These are phyloP conservation scores for Drosophila tanythrix DNA, from an alignment of 2,888 invertebrate genomes.

Conservation along the genomic window DNA sequence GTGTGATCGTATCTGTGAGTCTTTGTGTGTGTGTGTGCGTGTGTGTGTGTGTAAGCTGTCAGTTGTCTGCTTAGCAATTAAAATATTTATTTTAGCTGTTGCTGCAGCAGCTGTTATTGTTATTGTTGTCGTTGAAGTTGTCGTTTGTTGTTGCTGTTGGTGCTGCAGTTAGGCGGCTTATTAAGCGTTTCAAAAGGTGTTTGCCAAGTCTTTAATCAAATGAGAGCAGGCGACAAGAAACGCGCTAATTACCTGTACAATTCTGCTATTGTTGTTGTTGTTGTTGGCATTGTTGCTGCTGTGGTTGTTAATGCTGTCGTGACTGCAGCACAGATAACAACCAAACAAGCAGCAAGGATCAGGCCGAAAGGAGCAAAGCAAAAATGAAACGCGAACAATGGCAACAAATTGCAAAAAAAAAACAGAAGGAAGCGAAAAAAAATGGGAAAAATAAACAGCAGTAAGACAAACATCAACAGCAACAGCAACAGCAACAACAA, in stretches of 20 bases:
- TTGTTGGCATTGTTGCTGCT: constrained; percentile 13
- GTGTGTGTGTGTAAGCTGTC: constrained; percentile 11
- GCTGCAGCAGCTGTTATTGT: constrained; percentile 5
- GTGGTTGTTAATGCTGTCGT: constrained; percentile 22
- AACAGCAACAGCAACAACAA: constrained; percentile 33
- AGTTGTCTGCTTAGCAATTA: constrained; percentile 67
- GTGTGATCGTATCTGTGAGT: background rate
- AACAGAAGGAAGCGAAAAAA: constrained; percentile 1
- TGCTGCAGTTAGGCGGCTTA: constrained; percentile 32
- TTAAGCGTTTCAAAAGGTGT: constrained; percentile 50
- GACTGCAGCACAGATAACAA: constrained; percentile 43
- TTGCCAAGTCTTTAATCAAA: constrained; percentile 61
- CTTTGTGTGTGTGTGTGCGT: constrained; percentile 4
- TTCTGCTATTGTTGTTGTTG: constrained; percentile 22
- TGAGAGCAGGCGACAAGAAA: constrained; percentile 53
- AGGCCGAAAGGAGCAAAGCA: constrained; percentile 31
- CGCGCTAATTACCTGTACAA: constrained; percentile 56
- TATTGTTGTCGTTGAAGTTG: constrained; percentile 10
- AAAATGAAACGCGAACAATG: constrained; percentile 38
- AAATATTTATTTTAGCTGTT: constrained; percentile 66
- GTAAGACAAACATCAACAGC: constrained; percentile 35
- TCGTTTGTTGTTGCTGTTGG: constrained; percentile 6
- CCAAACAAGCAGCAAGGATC: constrained; percentile 42
- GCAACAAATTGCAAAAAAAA: constrained; percentile 32
- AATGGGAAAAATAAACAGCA: constrained; percentile 26